phyloP scores from a whole-genome alignment of 2,888 invertebrate species.

The Uropetala carovei region DNA sequence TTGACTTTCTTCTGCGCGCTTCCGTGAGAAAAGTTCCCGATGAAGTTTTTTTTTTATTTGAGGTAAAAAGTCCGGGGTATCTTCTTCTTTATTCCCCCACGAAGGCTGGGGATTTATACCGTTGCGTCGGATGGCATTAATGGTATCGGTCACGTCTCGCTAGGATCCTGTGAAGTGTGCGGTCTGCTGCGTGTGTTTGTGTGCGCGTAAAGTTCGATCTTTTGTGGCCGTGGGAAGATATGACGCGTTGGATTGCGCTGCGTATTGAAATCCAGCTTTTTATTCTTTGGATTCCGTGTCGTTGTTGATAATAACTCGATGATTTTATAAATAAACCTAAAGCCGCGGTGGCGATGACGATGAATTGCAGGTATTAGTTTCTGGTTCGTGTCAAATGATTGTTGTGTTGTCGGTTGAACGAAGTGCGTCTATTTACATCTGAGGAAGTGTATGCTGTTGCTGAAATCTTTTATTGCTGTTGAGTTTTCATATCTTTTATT shows the following conservation, averaged over 20 bases:
- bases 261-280: too few species aligned
- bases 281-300: too few species aligned
- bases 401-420: too few species aligned
- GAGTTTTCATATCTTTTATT: too few species aligned
- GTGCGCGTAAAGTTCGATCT: background rate
- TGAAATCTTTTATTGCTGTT: too few species aligned
- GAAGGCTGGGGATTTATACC: background rate
- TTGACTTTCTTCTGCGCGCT: background rate
- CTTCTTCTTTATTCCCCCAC: background rate
- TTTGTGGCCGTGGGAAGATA: background rate
- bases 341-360: too few species aligned
- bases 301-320: too few species aligned
- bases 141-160: background rate
- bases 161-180: background rate
- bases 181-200: background rate
- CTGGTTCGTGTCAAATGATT: too few species aligned
- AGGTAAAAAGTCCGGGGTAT: background rate
- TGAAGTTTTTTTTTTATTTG: background rate
- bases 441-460: too few species aligned
- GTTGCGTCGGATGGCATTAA: background rate
- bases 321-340: too few species aligned
- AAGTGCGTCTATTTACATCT: too few species aligned
- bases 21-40: conserved; percentile 31
- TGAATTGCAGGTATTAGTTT: too few species aligned
- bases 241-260: background rate